These are phyloP conservation scores for Leucophora obtusa DNA, from an alignment of 2,888 invertebrate species.

Conservation along the genomic window DNA sequence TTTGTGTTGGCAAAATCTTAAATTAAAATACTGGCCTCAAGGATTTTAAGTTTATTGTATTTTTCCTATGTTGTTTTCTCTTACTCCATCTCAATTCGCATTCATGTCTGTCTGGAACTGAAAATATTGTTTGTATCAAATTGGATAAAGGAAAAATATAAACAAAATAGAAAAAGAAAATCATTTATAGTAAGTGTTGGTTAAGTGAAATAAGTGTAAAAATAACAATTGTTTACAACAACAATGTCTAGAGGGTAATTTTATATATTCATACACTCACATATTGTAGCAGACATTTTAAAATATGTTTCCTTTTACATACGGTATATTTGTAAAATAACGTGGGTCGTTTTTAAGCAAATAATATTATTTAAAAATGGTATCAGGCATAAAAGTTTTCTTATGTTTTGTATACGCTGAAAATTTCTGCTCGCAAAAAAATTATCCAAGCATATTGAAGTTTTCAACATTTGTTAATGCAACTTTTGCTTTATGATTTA, in stretches of 20 bases:
- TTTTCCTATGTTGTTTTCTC: constrained; percentile 10
- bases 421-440: too few relatives aligned
- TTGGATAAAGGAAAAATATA: constrained; percentile 6
- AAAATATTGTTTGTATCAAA: constrained; percentile 41
- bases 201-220: constrained; percentile 64
- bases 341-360: too few relatives aligned
- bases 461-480: too few relatives aligned
- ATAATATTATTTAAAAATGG: too few relatives aligned
- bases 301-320: background rate
- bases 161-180: constrained; percentile 34
- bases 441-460: too few relatives aligned
- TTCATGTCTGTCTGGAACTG: constrained; percentile 16
- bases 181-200: constrained; percentile 59
- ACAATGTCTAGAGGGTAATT: constrained; percentile 42
- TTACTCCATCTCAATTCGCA: background rate
- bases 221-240: constrained; percentile 61
- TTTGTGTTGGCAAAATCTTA: constrained; percentile 60
- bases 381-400: too few relatives aligned
- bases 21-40: constrained; percentile 64
- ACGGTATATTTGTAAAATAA: background rate
- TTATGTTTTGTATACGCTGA: too few relatives aligned
- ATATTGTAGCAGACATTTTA: background rate
- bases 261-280: constrained; percentile 12
- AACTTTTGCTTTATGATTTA: too few relatives aligned
- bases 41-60: constrained; percentile 56